Evolutionary conservation across 1,140 invertebrate species (phyloP), one percentile per base, ranked within the genome.

Genomic region (Spodoptera litura): DNA sequence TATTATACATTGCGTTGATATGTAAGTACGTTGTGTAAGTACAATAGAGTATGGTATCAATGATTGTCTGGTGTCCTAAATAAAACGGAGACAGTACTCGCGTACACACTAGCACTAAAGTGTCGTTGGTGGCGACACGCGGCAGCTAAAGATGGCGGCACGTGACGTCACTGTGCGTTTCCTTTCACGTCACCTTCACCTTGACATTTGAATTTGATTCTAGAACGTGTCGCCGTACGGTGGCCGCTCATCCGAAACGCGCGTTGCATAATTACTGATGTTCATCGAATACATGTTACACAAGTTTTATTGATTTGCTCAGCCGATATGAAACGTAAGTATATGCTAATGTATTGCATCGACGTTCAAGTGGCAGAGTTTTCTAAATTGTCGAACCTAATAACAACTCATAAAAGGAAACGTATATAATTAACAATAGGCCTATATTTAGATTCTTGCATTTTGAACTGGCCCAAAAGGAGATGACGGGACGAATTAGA

Each of bases 141-240:
- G 79, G 44, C 79, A 56, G 80, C 71, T 66, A 74, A 82, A 84
- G 73, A 81, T 82, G 82, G 84, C 82, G 79, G 79, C 15, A 58
- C 52, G 81, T 86, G 85, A 86, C 85, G 85, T 87, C 80, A 83
- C 80, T 38, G 83, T 83, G 85, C 88, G 87, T 89, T 89, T 92
- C 90, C 88, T 91, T 90, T 92, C 89, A 86, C 87, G 76, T 85
- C 82, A 82, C 83, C 90, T 91, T 92, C 88, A 92, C 90, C 90
- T 92, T 92, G 90, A 92, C 90, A 92, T 91, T 92, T 90, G 80
- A 81, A 81, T 88, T 89, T 88, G 90, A 90, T 90, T 88, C 85
- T 87, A 82, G 86, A 85, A 88, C 86, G 88, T 86, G 88, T 89
- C 81, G 75, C 55, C 53, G 80, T 85, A 86, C 77, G 78, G 72